Base-by-base conservation (phyloP, 2,797 vertebrate genomes). In the Leptodactylus fallax region DNA sequence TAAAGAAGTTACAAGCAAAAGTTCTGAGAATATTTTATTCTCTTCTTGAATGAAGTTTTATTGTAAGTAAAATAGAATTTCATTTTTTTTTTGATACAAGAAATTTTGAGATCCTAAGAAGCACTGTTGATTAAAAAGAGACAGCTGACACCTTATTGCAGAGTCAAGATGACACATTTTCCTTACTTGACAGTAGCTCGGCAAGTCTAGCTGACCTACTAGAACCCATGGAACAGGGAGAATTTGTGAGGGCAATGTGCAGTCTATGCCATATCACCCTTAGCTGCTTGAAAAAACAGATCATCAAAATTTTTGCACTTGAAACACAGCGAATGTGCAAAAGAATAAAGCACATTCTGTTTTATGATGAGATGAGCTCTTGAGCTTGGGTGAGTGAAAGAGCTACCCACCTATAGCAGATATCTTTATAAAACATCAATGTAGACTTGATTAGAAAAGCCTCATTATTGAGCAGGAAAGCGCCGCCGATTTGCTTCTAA, bases 391-490 rank as follows among this genome's bases (percentile, higher is more conserved):
- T 27, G 65, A 69, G 61, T 51, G 13, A 71, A 83, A 19, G 63
- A 51, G 63, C 63, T 69, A 10, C 25, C 81, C 51, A 83, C 67
- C 81, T 58, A 58, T 19, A 9, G 6, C 55, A 58, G 49, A 72
- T 71, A 27, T 45, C 81, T 83, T 58, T 83, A 72, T 83, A 58
- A 45, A 60, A 60, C 14, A 84, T 84, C 69, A 84, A 60, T 84
- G 56, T 36, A 60, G 69, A 58, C 82, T 60, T 84, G 69, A 83
- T 83, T 83, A 83, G 23, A 71, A 83, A 83, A 71, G 49, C 6
- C 81, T 82, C 49, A 69, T 82, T 82, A 82, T 19, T 25, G 63
- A 67, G 67, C 25, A 17, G 61, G 16, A 69, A 36, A 61, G 6
- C 9, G 47, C n/a, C 56, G 65, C 56, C 58, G 17, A 71, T 53